Evolutionary conservation across 2,888 invertebrate genomes (phyloP).

Genomic region (Acronicta alni): DNA sequence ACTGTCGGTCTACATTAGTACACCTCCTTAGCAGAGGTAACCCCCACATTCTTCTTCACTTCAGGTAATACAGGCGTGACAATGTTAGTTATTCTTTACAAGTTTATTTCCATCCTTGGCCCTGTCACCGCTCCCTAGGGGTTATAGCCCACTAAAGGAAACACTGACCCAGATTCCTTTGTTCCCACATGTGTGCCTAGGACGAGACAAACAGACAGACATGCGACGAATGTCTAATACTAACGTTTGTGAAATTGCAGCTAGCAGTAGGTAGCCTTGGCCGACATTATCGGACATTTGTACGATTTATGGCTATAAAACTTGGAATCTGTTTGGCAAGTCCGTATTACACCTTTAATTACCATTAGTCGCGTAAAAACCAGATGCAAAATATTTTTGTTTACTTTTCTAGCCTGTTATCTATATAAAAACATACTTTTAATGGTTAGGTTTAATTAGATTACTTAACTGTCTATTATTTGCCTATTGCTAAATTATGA

Average conservation of each 20-base stretch:
- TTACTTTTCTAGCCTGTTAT: neutral
- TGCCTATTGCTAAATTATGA: neutral
- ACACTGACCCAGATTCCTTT: constrained; percentile 65
- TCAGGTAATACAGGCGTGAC: too few relatives aligned
- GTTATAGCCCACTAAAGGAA: constrained; percentile 11
- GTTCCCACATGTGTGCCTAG: constrained; percentile 66
- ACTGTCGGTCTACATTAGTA: too few relatives aligned
- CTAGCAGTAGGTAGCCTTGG: constrained; percentile 74
- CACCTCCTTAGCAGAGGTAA: too few relatives aligned
- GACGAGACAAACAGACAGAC: constrained; percentile 61
- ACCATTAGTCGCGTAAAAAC: constrained; percentile 18
- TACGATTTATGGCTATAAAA: constrained; percentile 54
- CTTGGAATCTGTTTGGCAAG: constrained; percentile 25
- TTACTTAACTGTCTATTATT: neutral
- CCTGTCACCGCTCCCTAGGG: constrained; percentile 6
- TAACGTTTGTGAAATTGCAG: constrained; percentile 76
- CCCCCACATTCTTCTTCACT: too few relatives aligned
- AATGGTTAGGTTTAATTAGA: neutral
- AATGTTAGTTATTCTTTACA: too few relatives aligned
- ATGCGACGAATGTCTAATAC: constrained; percentile 77
- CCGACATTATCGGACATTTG: constrained; percentile 70
- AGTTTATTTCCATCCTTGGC: neutral
- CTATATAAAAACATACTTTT: neutral
- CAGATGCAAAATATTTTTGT: neutral
- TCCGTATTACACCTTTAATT: constrained; percentile 19